phyloP scores from a whole-genome alignment of 1,140 invertebrate genomes.

The Diorhabda sublineata region DNA sequence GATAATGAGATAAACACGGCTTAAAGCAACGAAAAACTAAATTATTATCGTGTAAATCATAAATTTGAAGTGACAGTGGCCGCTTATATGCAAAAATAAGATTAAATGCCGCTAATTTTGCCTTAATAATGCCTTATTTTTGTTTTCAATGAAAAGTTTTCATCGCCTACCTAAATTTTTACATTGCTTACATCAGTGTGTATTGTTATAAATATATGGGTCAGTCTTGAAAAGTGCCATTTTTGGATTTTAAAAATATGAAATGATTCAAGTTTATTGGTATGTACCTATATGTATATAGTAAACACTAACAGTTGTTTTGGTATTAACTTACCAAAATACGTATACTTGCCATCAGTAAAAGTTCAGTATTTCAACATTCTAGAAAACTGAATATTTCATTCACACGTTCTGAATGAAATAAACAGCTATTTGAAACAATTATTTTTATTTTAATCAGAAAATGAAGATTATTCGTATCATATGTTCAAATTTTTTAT shows the following conservation, averaged over 20 bases:
- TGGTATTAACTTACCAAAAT: not conserved
- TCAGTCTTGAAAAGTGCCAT: not conserved
- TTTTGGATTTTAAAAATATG: constrained; percentile 1
- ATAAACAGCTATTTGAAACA: too few species aligned
- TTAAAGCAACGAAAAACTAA: constrained; percentile 5
- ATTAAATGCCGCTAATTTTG: constrained; percentile 10
- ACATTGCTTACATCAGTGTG: not conserved
- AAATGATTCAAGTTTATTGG: not conserved
- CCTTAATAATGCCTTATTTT: constrained; percentile 19
- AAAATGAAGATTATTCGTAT: too few species aligned
- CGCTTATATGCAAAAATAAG: not conserved
- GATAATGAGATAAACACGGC: constrained; percentile 4
- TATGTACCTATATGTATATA: not conserved
- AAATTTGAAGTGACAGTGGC: constrained; percentile 6
- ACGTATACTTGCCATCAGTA: too few species aligned
- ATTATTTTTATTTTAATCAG: too few species aligned
- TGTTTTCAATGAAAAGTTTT: constrained; percentile 13
- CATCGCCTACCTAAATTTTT: constrained; percentile 11
- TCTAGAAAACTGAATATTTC: too few species aligned
- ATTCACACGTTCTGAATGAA: too few species aligned
- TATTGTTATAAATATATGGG: not conserved
- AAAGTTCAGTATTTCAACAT: too few species aligned
- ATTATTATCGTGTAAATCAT: not conserved
- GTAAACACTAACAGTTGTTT: not conserved
- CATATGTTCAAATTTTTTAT: too few species aligned